These are phyloP conservation scores for Orbicella faveolata DNA, from an alignment of 64 coral and sea anemone species.

Conservation along the genomic window DNA sequence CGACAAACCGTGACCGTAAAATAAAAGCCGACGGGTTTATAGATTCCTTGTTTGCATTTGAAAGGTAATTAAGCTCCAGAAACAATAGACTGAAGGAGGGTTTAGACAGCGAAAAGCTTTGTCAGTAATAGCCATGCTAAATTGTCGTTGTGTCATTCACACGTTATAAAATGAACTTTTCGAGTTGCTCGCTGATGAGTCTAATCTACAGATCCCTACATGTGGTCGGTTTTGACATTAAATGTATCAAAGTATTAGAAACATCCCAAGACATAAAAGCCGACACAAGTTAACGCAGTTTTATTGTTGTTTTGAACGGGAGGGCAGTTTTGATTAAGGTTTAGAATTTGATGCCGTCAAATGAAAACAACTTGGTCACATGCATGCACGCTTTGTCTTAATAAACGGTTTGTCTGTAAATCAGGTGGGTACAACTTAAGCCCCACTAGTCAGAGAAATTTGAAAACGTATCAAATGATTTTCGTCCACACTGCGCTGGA, in stretches of 20 bases:
- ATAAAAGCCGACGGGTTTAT: slow-evolving; percentile 2
- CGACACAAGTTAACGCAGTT: background rate
- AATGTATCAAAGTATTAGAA: no score
- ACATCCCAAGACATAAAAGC: no score
- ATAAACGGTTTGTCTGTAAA: no score
- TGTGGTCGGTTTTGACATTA: no score
- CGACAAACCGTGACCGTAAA: slow-evolving; percentile 13
- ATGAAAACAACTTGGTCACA: background rate
- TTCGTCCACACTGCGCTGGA: no score
- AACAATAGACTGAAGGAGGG: slow-evolving; percentile 23
- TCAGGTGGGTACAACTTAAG: no score
- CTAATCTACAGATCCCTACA: background rate
- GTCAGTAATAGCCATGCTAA: background rate
- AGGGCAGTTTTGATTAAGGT: background rate
- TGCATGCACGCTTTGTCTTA: no score
- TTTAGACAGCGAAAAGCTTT: background rate
- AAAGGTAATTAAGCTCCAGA: slow-evolving; percentile 20
- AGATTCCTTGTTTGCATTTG: slow-evolving; percentile 31
- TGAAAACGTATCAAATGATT: background rate
- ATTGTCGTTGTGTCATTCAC: background rate
- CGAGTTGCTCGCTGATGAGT: background rate
- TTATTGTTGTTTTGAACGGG: background rate
- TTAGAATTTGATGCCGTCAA: background rate
- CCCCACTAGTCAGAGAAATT: background rate
- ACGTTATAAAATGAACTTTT: background rate